phyloP scores from a whole-genome alignment of 2,888 invertebrate species.

The Molorchus minor region DNA sequence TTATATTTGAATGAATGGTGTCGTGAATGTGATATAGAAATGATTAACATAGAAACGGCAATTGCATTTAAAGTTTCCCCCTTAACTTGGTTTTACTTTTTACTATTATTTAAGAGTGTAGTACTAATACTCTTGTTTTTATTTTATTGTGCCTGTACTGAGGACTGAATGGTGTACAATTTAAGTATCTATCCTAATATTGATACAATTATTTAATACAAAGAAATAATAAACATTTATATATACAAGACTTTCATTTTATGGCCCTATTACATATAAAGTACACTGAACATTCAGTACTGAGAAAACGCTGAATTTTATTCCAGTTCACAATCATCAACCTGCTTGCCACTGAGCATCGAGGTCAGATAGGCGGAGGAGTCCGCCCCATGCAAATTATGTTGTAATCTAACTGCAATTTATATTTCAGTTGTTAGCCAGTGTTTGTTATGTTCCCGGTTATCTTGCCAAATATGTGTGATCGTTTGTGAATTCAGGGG shows the following conservation, averaged over 20 bases:
- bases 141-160: constrained; percentile 41
- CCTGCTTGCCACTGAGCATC: no score
- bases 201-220: constrained; percentile 42
- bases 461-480: no score
- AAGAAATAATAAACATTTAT: constrained; percentile 42
- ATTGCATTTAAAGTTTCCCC: constrained; percentile 35
- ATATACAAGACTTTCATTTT: constrained; percentile 31
- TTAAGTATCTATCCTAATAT: constrained; percentile 42
- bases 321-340: no score
- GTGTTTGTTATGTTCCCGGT: no score
- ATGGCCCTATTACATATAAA: no score
- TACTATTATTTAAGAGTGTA: constrained; percentile 36
- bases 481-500: no score
- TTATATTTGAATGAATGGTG: constrained; percentile 38
- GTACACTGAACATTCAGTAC: no score
- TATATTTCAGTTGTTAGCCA: no score
- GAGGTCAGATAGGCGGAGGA: no score
- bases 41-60: constrained; percentile 30
- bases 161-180: constrained; percentile 43
- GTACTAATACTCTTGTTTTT: constrained; percentile 45
- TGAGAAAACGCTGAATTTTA: no score
- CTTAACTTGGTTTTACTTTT: constrained; percentile 27
- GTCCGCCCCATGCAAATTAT: no score
- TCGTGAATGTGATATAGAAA: constrained; percentile 37
- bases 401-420: no score